Evolutionary conservation across 2,113 vertebrate species (phyloP), one percentile per base, ranked within the genome.

Genomic region (Oncorhynchus nerka): DNA sequence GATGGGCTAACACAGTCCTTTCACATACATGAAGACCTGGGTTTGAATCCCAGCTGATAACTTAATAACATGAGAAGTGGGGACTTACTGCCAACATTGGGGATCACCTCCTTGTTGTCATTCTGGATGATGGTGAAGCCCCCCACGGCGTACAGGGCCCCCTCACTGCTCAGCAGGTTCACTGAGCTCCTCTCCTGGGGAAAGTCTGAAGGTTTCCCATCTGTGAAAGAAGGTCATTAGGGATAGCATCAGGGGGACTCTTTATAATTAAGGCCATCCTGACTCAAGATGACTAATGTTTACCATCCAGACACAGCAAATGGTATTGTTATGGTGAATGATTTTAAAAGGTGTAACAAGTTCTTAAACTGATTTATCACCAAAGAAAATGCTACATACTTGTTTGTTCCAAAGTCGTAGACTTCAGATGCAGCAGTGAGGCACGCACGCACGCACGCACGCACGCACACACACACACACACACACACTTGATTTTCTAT

Each of bases 11-110:
- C 34, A 34, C 48, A 51, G 48, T 51, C 34, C 34, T 11, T 2
- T 49, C 1, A 4, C 48, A 49, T 49, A 3, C 48, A 49, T 15
- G 48, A 49, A 49, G 48, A 11, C 48, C 9, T 0, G 0, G 11
- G 3, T 49, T 49, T 4, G 4, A 15, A 49, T 15, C 13, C 11
- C 2, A 2, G 48, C 15, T 3, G 9, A 15, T 15, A 1, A 49
- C 20, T n/a, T 20, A 61, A 19, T 5, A 6, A 20, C 57, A 61
- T 19, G 8, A 20, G 2, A 51, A 3, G 20, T 4, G 73, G 75
- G 78, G 83, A 96, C 98, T 97, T 96, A 99, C 98, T 98, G 98
- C 97, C 98, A 99, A 99, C 95, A 71, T 99, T 97, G 61, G 98
- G 98, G 61, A 95, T 94, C 88, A 98, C 95, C 89, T 97, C 97